Conservation (phyloP, 2,113 vertebrate species). For the Podarcis raffonei region DNA sequence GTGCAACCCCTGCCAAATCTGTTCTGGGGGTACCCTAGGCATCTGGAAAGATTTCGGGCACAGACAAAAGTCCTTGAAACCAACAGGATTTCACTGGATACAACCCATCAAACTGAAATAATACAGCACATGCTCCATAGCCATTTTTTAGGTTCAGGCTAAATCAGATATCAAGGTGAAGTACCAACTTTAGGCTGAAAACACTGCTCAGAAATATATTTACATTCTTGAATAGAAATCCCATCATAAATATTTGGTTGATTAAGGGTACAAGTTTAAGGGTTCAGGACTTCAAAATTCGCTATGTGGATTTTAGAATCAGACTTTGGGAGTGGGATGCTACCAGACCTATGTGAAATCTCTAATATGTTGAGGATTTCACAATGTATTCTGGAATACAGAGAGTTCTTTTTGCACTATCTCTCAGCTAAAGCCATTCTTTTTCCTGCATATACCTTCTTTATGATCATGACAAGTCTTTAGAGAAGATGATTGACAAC, state of each 20-base stretch:
- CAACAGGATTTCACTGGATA: too few species aligned
- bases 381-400: neutral
- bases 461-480: constrained; percentile 43
- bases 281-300: neutral
- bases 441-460: neutral
- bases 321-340: neutral
- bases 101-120: neutral
- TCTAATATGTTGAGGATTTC: neutral
- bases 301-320: neutral
- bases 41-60: too few species aligned
- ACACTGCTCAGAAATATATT: neutral
- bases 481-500: constrained; percentile 49
- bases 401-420: neutral
- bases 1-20: too few species aligned
- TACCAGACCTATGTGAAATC: neutral
- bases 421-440: neutral
- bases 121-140: neutral
- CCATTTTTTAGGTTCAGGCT: neutral
- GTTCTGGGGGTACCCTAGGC: too few species aligned
- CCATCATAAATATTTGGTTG: neutral
- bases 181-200: neutral
- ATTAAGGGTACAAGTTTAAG: neutral
- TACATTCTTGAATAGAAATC: constrained; percentile 7
- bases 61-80: too few species aligned
- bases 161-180: neutral